phyloP scores from a whole-genome alignment of 2,888 invertebrate species.

The Nudaria mundana region DNA sequence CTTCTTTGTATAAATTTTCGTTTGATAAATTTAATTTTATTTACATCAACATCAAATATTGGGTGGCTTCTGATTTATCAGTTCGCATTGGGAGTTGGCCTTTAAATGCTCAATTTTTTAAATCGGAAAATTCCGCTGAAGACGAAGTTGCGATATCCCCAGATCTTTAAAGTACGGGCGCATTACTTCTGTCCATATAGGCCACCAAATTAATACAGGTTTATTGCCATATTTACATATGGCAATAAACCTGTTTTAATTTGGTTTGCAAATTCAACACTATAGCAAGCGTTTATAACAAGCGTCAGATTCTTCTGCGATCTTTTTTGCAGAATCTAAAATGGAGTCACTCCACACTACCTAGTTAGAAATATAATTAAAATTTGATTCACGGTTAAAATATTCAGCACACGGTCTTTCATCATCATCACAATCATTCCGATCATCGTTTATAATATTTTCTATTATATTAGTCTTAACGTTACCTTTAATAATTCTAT shows the following conservation, averaged over 20 bases:
- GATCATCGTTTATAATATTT: not conserved
- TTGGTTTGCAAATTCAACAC: not conserved
- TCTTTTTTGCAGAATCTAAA: not conserved
- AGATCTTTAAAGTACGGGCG: not conserved
- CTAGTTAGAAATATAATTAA: too few relatives aligned
- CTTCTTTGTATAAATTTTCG: too few relatives aligned
- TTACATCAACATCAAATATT: too few relatives aligned
- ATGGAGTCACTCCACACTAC: not conserved
- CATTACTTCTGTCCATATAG: not conserved
- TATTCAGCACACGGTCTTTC: not conserved
- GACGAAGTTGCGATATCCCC: not conserved
- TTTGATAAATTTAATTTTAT: too few relatives aligned
- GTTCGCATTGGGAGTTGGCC: not conserved
- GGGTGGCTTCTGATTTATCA: too few relatives aligned
- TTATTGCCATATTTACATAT: too few relatives aligned
- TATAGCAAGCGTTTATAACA: not conserved
- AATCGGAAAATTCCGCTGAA: not conserved
- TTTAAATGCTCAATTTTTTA: not conserved
- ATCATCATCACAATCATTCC: not conserved
- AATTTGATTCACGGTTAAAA: too few relatives aligned
- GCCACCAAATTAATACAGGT: too few relatives aligned
- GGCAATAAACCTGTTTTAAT: not conserved
- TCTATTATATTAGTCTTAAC: not conserved
- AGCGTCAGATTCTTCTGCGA: not conserved
- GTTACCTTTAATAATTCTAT: not conserved